Conservation (phyloP, 2,888 invertebrate species). For the Lochmaea crataegi region DNA sequence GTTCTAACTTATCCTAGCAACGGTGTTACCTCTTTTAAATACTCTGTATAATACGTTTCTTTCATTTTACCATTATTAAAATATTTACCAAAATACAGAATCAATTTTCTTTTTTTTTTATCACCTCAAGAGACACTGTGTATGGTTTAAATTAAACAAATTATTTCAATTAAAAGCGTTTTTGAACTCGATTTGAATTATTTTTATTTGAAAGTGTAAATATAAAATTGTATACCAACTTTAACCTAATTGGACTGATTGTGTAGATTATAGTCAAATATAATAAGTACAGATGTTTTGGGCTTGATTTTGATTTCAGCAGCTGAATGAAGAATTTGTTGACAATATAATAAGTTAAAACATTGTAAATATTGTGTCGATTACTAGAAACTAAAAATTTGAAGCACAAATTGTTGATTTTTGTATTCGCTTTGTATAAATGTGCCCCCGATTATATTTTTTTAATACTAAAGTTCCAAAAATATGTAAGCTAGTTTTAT, state of each 20-base stretch:
- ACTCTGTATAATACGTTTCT: no score
- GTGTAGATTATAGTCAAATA: conserved; percentile 17
- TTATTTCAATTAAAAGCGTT: no score
- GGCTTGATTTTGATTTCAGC: conserved; percentile 12
- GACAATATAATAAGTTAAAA: conserved; percentile 21
- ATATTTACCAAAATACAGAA: no score
- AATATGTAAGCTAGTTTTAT: not conserved
- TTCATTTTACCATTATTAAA: no score
- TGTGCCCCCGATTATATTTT: conserved; percentile 34
- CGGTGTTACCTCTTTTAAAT: no score
- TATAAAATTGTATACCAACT: not conserved
- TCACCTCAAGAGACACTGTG: not conserved
- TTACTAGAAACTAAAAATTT: conserved; percentile 16
- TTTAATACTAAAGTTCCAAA: conserved; percentile 29
- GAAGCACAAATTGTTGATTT: conserved; percentile 35
- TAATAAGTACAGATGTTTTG: not conserved
- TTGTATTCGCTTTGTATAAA: conserved; percentile 41
- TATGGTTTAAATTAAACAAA: no score
- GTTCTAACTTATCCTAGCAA: no score
- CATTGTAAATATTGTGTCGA: conserved; percentile 31
- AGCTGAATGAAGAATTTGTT: conserved; percentile 17
- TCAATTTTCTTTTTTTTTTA: no score
- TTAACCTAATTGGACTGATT: conserved; percentile 22
- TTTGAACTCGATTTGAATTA: not conserved
- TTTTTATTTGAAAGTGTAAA: not conserved